Percentiles rank a stretch among this genome's conserved stretches.
phyloP scores from a whole-genome alignment of 2,113 vertebrate genomes.

The Pipa parva region DNA sequence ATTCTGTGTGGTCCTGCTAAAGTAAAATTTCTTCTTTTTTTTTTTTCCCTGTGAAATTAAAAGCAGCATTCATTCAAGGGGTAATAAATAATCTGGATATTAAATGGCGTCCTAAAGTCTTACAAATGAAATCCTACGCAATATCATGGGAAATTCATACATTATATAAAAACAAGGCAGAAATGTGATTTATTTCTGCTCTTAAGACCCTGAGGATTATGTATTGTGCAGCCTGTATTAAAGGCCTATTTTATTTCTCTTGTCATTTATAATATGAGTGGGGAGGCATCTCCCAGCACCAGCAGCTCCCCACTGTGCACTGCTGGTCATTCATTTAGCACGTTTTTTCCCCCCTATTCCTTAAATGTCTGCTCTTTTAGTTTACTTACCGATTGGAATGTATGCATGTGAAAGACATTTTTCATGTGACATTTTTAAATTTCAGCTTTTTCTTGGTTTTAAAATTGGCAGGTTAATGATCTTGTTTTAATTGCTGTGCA shows the following conservation, averaged over 20 bases:
- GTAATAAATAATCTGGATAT: constrained; percentile 41
- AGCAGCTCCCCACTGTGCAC: not conserved
- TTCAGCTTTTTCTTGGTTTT: too few relatives aligned
- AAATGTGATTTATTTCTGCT: constrained; percentile 39
- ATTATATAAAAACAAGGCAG: constrained; percentile 17
- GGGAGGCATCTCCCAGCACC: constrained; percentile 1
- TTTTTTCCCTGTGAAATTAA: constrained; percentile 35
- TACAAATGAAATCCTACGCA: constrained; percentile 38
- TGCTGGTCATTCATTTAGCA: not conserved
- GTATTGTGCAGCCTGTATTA: constrained; percentile 22
- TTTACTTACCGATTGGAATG: not conserved
- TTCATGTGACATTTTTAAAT: not conserved
- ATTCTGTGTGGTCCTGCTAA: constrained; percentile 37
- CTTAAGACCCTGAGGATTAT: constrained; percentile 25
- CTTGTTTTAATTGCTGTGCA: too few relatives aligned
- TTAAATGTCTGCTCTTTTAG: not conserved
- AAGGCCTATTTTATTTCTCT: constrained; percentile 28
- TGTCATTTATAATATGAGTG: constrained; percentile 20
- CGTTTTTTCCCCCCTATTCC: too few relatives aligned
- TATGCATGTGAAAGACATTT: not conserved
- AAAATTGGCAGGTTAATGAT: too few relatives aligned
- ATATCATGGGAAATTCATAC: constrained; percentile 39
- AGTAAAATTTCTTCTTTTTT: constrained; percentile 32
- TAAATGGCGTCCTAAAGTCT: constrained; percentile 31
- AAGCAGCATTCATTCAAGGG: constrained; percentile 37